Evolutionary conservation across 2,888 invertebrate genomes (phyloP).

Genomic region (Heliconius ethilla): DNA sequence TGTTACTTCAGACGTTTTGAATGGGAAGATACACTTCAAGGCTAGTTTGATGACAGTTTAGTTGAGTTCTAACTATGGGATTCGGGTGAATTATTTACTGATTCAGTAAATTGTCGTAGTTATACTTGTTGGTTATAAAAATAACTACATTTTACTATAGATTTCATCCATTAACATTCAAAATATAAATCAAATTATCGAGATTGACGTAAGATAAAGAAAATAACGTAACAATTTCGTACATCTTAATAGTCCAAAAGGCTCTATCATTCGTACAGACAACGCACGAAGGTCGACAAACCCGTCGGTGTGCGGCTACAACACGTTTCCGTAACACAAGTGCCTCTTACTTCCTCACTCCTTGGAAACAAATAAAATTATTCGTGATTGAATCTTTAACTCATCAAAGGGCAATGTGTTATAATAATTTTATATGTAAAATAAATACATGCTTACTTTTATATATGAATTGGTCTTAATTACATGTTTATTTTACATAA

Average conservation of each 20-base stretch:
- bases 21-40: no score
- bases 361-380: slow-evolving; percentile 33
- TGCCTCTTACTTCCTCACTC: slow-evolving; percentile 47
- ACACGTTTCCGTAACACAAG: slow-evolving; percentile 50
- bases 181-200: not conserved
- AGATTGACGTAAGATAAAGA: not conserved
- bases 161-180: not conserved
- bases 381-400: slow-evolving; percentile 4
- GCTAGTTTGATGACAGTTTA: no score
- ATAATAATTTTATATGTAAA: not conserved
- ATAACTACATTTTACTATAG: not conserved
- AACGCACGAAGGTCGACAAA: slow-evolving; percentile 53
- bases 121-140: not conserved
- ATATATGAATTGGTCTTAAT: not conserved
- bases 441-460: not conserved
- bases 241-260: not conserved
- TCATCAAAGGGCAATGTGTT: not conserved
- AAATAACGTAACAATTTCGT: not conserved
- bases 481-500: not conserved
- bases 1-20: no score
- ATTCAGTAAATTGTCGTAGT: not conserved
- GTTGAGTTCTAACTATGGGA: no score
- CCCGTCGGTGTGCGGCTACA: slow-evolving; percentile 47
- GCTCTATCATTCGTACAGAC: slow-evolving; percentile 34
- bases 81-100: no score